Evolutionary conservation across 23 tunicate genomes (phyloP).

Genomic region (Botrylloides violaceus): DNA sequence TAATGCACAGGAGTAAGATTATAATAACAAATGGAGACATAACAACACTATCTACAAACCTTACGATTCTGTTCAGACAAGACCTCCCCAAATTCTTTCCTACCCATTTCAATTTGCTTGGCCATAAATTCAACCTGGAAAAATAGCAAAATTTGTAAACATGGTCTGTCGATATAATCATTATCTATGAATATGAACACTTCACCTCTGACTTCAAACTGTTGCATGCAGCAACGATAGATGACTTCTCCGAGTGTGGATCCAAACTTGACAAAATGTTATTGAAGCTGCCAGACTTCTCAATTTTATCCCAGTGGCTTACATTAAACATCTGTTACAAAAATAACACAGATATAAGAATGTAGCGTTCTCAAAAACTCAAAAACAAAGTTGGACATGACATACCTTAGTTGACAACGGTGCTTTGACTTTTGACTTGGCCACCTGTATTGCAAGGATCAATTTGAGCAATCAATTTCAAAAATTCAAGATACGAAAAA

Average conservation of each 20-base stretch:
- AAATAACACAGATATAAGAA: no score
- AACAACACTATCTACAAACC: neutral
- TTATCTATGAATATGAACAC: neutral
- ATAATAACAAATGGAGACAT: no score
- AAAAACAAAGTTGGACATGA: no score
- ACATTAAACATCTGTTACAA: neutral
- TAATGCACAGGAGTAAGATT: no score
- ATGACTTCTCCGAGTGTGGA: neutral
- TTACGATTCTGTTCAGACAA: neutral
- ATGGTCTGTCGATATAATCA: no score
- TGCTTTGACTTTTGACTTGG: no score
- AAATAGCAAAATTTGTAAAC: no score
- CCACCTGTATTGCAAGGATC: no score
- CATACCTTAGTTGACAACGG: no score
- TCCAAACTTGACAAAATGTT: neutral
- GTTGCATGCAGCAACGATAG: neutral
- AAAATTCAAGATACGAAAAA: no score
- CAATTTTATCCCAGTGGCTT: neutral
- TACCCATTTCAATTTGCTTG: neutral
- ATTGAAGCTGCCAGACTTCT: neutral
- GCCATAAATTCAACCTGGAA: neutral
- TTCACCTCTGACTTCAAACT: neutral
- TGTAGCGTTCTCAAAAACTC: no score
- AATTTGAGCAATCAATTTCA: no score
- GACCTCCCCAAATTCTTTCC: neutral